Evolutionary conservation across 2,888 invertebrate genomes (phyloP).

Genomic region (Onthophagus sagittarius): DNA sequence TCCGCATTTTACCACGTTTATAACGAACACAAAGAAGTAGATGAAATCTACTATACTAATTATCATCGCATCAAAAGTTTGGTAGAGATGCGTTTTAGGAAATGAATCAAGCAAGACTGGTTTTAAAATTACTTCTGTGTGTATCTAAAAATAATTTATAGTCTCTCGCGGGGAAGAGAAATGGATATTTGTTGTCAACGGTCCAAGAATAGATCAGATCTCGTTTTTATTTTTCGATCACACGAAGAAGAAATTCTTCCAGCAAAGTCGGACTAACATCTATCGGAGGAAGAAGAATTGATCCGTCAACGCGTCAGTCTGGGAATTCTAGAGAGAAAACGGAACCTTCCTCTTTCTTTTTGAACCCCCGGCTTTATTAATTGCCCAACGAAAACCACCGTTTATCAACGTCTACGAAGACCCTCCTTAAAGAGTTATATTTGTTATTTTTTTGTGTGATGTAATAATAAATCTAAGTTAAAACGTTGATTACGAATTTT

Average conservation of each 20-base stretch:
- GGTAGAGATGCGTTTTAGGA: too few relatives aligned
- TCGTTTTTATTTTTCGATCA: too few relatives aligned
- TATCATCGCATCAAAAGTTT: too few relatives aligned
- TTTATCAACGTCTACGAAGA: background rate
- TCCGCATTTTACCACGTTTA: background rate
- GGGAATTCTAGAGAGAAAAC: background rate
- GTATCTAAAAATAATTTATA: too few relatives aligned
- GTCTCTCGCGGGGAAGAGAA: too few relatives aligned
- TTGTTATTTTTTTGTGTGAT: background rate
- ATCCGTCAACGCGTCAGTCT: background rate
- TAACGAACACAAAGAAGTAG: background rate
- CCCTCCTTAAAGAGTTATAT: background rate
- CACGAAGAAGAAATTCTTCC: too few relatives aligned
- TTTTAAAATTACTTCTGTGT: too few relatives aligned
- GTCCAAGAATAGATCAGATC: background rate
- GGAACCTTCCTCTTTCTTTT: too few relatives aligned
- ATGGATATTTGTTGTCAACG: too few relatives aligned
- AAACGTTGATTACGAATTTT: background rate
- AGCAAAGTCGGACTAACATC: background rate
- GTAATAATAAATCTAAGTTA: background rate
- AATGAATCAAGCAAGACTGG: too few relatives aligned
- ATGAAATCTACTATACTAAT: too few relatives aligned
- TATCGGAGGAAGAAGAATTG: background rate
- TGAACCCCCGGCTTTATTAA: background rate
- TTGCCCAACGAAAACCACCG: background rate